A percentile compares a stretch with the other conserved stretches of the same genome.
phyloP scores from a whole-genome alignment of 2,888 invertebrate species.

The Baccha elongata region DNA sequence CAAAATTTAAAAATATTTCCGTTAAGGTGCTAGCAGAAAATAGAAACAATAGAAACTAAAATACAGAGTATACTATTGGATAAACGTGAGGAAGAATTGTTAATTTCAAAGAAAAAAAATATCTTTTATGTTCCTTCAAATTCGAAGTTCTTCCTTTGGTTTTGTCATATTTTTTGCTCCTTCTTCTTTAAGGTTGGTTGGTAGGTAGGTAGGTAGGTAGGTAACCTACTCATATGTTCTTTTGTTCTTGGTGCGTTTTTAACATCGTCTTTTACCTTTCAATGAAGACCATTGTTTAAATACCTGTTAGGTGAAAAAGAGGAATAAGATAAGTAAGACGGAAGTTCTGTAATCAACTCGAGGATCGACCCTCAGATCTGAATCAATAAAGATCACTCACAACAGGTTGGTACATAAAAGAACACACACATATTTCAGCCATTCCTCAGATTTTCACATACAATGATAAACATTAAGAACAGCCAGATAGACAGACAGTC shows the following conservation, averaged over 20 bases:
- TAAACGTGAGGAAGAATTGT: constrained; percentile 35
- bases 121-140: constrained; percentile 27
- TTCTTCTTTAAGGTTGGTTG: background rate
- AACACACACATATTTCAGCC: constrained; percentile 66
- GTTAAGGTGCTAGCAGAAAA: background rate
- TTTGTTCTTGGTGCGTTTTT: constrained; percentile 50
- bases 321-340: constrained; percentile 60
- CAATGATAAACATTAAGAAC: background rate
- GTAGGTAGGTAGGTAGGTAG: background rate
- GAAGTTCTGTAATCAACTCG: constrained; percentile 58
- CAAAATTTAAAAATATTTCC: constrained; percentile 22
- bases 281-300: constrained; percentile 38
- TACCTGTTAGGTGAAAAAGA: constrained; percentile 52
- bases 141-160: constrained; percentile 27
- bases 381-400: constrained; percentile 58
- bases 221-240: constrained; percentile 47
- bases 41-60: constrained; percentile 52
- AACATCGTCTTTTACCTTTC: constrained; percentile 14
- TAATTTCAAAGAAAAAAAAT: constrained; percentile 44
- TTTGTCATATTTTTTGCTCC: constrained; percentile 1
- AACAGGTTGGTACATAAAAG: constrained; percentile 66
- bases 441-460: background rate
- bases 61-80: constrained; percentile 13
- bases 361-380: constrained; percentile 29
- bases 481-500: background rate